Percentiles rank a stretch among this genome's conserved stretches.
These are phyloP conservation scores for Prinia subflava DNA, from an alignment of 2,113 vertebrate species.

Conservation along the genomic window DNA sequence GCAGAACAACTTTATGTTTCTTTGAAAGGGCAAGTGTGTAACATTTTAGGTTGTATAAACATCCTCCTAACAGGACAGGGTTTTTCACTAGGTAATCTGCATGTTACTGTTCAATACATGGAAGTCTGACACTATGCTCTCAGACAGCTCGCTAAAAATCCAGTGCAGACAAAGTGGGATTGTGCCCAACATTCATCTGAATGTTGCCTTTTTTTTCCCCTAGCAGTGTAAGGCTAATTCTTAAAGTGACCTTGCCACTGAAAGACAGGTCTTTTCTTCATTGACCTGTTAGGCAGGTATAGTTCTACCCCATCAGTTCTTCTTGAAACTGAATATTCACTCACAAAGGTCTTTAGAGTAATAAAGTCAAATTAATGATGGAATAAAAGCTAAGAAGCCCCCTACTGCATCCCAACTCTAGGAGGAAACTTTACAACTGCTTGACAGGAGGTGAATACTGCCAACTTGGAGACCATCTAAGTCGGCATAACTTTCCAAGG, in stretches of 20 bases:
- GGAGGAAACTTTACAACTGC: background rate
- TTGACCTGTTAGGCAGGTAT: background rate
- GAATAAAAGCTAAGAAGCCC: background rate
- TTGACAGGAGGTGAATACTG: background rate
- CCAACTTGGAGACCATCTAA: background rate
- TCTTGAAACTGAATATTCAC: background rate
- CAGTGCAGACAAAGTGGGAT: background rate
- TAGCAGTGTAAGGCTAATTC: background rate
- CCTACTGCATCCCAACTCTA: background rate
- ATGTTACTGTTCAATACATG: background rate
- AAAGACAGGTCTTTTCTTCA: background rate
- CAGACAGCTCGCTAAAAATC: background rate
- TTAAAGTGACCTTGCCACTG: background rate
- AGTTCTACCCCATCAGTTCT: background rate
- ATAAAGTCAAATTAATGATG: background rate
- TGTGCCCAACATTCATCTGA: background rate
- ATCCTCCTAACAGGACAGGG: background rate
- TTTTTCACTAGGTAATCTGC: background rate
- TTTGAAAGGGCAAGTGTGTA: background rate
- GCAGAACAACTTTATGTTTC: background rate
- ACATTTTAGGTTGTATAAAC: background rate
- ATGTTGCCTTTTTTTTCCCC: fast-evolving
- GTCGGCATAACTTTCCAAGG: background rate
- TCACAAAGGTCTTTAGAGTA: background rate
- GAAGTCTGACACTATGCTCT: background rate